A percentile compares a stretch with the other conserved stretches of the same genome.
Evolutionary conservation across 2,888 invertebrate species (phyloP).

Genomic region (Spisula subtruncata): DNA sequence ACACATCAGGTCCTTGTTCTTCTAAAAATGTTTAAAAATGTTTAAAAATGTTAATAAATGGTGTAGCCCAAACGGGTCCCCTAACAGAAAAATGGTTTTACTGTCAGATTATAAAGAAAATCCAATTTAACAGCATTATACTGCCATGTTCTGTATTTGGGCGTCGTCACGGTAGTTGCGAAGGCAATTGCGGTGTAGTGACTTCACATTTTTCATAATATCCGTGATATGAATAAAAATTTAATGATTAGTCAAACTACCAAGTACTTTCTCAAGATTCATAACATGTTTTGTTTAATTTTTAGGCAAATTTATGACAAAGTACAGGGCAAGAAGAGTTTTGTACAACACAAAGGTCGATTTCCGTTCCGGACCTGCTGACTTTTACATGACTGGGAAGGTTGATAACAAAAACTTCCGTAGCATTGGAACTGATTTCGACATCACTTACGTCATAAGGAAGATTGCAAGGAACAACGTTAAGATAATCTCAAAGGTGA

Average conservation of each 20-base stretch:
- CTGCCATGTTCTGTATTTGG: no score
- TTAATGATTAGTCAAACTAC: not conserved
- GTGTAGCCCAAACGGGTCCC: no score
- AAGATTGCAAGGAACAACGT: slow-evolving; percentile 72
- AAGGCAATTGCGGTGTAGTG: no score
- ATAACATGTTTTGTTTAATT: not conserved
- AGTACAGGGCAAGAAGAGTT: slow-evolving; percentile 38
- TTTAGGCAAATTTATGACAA: slow-evolving; percentile 29
- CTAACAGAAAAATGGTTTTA: no score
- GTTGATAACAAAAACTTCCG: slow-evolving; percentile 61
- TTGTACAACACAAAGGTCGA: slow-evolving; percentile 63
- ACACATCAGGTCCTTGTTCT: no score
- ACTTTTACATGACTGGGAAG: slow-evolving; percentile 62
- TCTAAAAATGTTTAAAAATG: no score
- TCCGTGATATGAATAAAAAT: no score
- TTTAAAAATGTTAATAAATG: no score
- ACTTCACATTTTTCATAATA: no score
- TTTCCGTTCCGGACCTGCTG: slow-evolving; percentile 62
- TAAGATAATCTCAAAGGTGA: slow-evolving; percentile 74
- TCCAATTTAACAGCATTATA: no score
- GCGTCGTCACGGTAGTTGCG: no score
- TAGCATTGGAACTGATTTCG: slow-evolving; percentile 61
- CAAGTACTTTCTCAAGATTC: not conserved
- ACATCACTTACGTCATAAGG: slow-evolving; percentile 73
- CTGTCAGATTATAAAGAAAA: no score